These are phyloP conservation scores for Holacanthus passer DNA, from an alignment of 2,113 vertebrate species.

Conservation along the genomic window DNA sequence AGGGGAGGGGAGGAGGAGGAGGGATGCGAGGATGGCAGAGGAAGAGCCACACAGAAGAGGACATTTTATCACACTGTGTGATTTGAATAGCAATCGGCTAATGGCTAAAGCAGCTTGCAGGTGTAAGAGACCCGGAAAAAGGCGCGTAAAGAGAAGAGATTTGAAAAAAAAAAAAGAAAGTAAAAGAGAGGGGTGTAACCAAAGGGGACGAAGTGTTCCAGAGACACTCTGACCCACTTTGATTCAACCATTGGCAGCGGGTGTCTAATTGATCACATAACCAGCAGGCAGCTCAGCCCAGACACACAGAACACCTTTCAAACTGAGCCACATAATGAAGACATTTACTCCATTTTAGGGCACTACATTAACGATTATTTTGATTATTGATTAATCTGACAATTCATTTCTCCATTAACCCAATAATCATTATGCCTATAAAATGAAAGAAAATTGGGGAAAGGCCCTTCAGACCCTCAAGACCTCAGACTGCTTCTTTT, in stretches of 20 bases:
- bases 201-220: slow-evolving; percentile 56
- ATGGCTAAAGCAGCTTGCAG: slow-evolving; percentile 66
- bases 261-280: slow-evolving; percentile 57
- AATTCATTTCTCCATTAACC: not conserved
- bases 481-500: too few relatives aligned
- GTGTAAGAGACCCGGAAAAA: slow-evolving; percentile 67
- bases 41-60: slow-evolving; percentile 77
- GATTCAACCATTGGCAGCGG: slow-evolving; percentile 56
- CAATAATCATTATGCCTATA: not conserved
- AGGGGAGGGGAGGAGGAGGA: slow-evolving; percentile 46
- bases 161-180: not conserved
- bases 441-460: not conserved
- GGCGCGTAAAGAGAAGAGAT: slow-evolving; percentile 38
- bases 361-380: not conserved
- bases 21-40: slow-evolving; percentile 61
- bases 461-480: too few relatives aligned
- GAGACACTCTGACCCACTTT: slow-evolving; percentile 73
- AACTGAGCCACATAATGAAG: not conserved
- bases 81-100: slow-evolving; percentile 70
- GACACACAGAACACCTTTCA: slow-evolving; percentile 45
- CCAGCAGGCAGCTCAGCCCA: slow-evolving; percentile 7
- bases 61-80: slow-evolving; percentile 71
- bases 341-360: slow-evolving; percentile 4
- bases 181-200: slow-evolving; percentile 8
- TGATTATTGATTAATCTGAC: not conserved